Base-by-base conservation (phyloP, 2,888 invertebrate genomes). In the Xiphydria camelus region DNA sequence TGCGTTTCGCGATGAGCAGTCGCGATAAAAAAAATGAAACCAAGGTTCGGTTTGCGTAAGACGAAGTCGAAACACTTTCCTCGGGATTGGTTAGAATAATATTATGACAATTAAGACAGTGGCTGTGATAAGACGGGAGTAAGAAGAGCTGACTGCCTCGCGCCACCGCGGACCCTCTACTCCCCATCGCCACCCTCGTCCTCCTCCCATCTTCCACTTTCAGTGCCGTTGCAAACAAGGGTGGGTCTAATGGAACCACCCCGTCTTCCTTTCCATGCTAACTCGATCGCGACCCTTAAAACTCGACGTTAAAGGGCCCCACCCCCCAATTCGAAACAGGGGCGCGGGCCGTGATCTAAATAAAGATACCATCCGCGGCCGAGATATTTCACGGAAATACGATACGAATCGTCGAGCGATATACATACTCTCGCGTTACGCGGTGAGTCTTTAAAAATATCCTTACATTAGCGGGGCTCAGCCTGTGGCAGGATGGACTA, bases 101-200 rank as follows among this genome's bases (percentile, higher is more conserved):
- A 15, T 38, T 39, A 39, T 44, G 32, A 44, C 44, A 44, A 44
- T 44, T 44, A 44, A 44, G 38, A 44, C 38, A 22, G 44, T 39
- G 26, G 22, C 38, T 20, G 36, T 29, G 42, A 43, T 37, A 43
- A 37, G 37, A 14, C 17, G 2, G 17, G 18, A 33, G 33, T 7
- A 33, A 14, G 17, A 18, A 33, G 33, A 18, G 33, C 10, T 14
- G 10, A 10, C 26, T 26, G 6, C 26, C 2, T 12, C 2, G 2
- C 26, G 5, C 7, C 10, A 26, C 4, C n/a, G 26, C 26, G 10
- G 26, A 10, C 10, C 26, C 26, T 14, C 6, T 26, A 26, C 12
- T 14, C 10, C 12, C 26, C 26, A 10, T 2, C 10, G 10, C 14
- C 26, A n/a, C 22, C 22, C 4, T 22, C 22, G 4, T 22, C 22